Base-by-base conservation (phyloP, 2,113 vertebrate genomes). In the Dasypus novemcinctus region DNA sequence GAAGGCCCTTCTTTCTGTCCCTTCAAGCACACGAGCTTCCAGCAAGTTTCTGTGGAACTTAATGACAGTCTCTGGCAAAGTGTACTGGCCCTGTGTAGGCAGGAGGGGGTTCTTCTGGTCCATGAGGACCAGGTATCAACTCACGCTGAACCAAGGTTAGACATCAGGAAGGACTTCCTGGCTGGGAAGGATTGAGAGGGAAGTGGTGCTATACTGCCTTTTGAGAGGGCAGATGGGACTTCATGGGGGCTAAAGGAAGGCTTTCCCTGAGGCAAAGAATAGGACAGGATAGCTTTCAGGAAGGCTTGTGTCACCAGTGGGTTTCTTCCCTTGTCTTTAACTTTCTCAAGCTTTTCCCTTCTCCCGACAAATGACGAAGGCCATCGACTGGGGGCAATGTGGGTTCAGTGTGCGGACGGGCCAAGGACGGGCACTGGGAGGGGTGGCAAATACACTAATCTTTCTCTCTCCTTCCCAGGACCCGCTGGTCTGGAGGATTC, bases 401-500 rank as follows among this genome's bases (percentile, higher is more conserved):
- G 64, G 59, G 59, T n/a, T 90, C 25, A 57, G 18, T 41, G 41
- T 46, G 15, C 11, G 9, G 43, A 9, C 74, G 63, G 85, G 63
- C 66, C 84, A 88, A 75, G 93, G 79, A 41, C 6, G 7, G 20
- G 79, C 74, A 29, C 15, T 46, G 31, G 8, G 8, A 43, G 31
- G 66, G 27, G 10, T 3, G 31, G 29, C 21, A 64, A 90, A 17
- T 2, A 4, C 87, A n/a, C 33, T 78, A 10, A 10, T 90, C 29
- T 69, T 83, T 76, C 52, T 78, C 27, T 92, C 33, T 7, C 33
- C 49, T 95, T 85, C 57, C 66, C 4, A 63, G 74, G 61, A 93
- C 52, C 36, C 82, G 68, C 38, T 71, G 71, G 76, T 91, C 25
- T 4, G 96, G 86, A 93, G 91, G 71, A 91, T 94, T 96, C 86